These are phyloP conservation scores for Tiliacea aurago DNA, from an alignment of 2,888 invertebrate species.

Conservation along the genomic window DNA sequence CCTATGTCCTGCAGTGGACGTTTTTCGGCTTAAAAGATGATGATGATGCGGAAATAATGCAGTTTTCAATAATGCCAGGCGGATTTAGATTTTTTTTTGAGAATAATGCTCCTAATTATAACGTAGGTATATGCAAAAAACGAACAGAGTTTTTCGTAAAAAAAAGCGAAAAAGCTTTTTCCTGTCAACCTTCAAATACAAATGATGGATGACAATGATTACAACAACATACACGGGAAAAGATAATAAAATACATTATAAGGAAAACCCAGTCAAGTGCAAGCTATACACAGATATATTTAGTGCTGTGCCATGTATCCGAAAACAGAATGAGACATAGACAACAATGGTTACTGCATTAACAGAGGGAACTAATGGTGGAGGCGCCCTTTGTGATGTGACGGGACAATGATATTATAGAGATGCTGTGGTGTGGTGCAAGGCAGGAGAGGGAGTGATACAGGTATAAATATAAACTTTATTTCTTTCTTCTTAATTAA, in stretches of 20 bases:
- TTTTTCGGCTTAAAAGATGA: no score
- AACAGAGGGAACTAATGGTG: constrained; percentile 53
- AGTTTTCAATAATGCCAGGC: no score
- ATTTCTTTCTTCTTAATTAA: no score
- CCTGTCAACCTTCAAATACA: constrained; percentile 7
- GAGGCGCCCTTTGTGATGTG: constrained; percentile 49
- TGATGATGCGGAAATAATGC: no score
- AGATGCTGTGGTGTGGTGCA: constrained; percentile 29
- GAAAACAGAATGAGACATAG: constrained; percentile 34
- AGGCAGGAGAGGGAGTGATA: neutral
- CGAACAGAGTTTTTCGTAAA: neutral
- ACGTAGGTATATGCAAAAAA: neutral
- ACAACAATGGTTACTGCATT: constrained; percentile 56
- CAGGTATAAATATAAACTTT: no score
- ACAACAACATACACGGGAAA: neutral
- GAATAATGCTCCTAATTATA: neutral
- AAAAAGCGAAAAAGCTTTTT: neutral
- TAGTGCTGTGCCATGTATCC: constrained; percentile 20
- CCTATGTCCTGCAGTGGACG: no score
- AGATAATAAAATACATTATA: constrained; percentile 3
- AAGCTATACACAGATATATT: constrained; percentile 5
- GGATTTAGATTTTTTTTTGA: no score
- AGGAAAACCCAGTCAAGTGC: constrained; percentile 24
- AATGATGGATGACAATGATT: constrained; percentile 27
- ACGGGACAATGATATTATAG: constrained; percentile 54